A percentile compares a stretch with the other conserved stretches of the same genome.
Evolutionary conservation across 1,140 invertebrate species (phyloP).

Genomic region (Zophobas atratus): DNA sequence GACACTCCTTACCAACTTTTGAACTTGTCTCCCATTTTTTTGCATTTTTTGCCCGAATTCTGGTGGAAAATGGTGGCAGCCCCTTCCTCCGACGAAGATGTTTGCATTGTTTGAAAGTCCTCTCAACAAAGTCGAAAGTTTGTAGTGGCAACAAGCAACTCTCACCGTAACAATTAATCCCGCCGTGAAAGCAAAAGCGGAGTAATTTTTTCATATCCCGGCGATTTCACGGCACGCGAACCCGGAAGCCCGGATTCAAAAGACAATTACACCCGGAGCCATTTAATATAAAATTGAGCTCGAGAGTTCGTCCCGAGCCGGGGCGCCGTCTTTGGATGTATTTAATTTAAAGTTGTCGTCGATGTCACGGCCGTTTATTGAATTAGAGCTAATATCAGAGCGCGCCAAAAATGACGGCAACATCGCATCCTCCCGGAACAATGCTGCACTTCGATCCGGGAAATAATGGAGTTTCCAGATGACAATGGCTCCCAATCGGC

Average conservation of each 20-base stretch:
- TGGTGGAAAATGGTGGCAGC: too few species aligned
- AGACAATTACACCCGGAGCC: conserved; percentile 13
- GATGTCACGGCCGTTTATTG: conserved; percentile 14
- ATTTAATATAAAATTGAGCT: conserved; percentile 11
- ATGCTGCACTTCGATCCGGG: conserved; percentile 29
- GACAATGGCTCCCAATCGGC: conserved; percentile 35
- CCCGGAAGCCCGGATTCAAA: background rate
- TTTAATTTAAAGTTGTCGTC: conserved; percentile 15
- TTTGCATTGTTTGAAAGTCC: too few species aligned
- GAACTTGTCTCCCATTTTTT: too few species aligned
- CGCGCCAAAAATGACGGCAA: conserved; percentile 30
- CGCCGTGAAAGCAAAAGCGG: background rate
- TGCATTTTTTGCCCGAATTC: too few species aligned
- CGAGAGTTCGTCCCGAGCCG: background rate
- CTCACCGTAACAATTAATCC: background rate
- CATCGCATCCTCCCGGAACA: background rate
- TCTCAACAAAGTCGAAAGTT: background rate
- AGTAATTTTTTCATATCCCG: background rate
- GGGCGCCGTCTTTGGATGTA: background rate
- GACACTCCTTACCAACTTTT: too few species aligned
- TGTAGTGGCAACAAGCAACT: conserved; percentile 3
- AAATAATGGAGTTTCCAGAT: conserved; percentile 14
- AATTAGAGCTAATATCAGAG: conserved; percentile 2
- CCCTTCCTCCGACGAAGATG: too few species aligned
- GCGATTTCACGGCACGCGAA: background rate